A percentile compares a stretch with the other conserved stretches of the same genome.
Conservation (phyloP, 2,888 invertebrate genomes). For the Phalera bucephala region DNA sequence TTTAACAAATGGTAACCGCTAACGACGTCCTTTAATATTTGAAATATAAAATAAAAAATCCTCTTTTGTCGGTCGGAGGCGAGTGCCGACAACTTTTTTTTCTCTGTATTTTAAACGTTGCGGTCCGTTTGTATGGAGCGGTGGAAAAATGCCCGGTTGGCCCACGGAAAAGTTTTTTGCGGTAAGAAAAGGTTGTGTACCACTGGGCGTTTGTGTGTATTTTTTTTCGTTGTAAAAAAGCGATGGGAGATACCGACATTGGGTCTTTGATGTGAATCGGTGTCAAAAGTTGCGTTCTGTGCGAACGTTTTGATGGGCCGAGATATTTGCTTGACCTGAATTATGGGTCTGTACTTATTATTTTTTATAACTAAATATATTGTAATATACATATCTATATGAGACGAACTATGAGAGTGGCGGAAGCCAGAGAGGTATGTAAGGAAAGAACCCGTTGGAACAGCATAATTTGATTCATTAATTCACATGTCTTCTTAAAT, state of each 20-base stretch:
- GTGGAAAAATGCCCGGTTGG: slow-evolving; percentile 72
- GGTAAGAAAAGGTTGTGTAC: slow-evolving; percentile 79
- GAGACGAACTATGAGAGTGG: too few relatives aligned
- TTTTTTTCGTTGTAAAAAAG: slow-evolving; percentile 41
- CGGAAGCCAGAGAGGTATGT: too few relatives aligned
- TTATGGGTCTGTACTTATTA: too few relatives aligned
- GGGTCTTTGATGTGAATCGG: slow-evolving; percentile 34
- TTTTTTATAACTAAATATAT: too few relatives aligned
- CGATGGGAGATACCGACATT: slow-evolving; percentile 18
- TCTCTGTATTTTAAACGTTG: slow-evolving; percentile 56
- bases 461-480: too few relatives aligned
- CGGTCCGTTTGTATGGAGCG: slow-evolving; percentile 72
- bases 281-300: slow-evolving; percentile 1
- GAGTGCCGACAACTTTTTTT: slow-evolving; percentile 70
- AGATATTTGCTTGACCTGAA: not conserved
- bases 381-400: too few relatives aligned
- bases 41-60: slow-evolving; percentile 74
- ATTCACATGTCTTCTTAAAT: too few relatives aligned
- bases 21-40: slow-evolving; percentile 79
- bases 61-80: slow-evolving; percentile 65
- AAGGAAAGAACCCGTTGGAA: too few relatives aligned
- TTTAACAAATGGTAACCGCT: slow-evolving; percentile 78
- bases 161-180: slow-evolving; percentile 75
- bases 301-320: not conserved
- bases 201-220: slow-evolving; percentile 27